These are phyloP conservation scores for Macrobrachium rosenbergii DNA, from an alignment of 1,140 invertebrate genomes.

Conservation along the genomic window DNA sequence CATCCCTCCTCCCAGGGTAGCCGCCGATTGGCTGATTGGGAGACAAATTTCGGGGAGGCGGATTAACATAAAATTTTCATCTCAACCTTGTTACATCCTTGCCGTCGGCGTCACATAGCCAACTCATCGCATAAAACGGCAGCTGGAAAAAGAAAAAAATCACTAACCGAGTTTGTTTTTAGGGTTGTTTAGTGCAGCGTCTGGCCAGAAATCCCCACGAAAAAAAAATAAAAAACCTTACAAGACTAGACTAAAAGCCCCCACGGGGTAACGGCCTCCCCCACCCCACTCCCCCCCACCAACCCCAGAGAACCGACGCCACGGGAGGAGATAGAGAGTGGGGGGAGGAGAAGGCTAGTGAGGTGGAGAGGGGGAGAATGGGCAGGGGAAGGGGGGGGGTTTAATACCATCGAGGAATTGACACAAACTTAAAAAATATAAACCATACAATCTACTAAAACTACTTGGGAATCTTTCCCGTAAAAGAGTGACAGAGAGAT, in stretches of 20 bases:
- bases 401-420: neutral
- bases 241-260: neutral
- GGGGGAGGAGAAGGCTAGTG: neutral
- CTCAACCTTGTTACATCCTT: conserved; percentile 46
- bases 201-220: neutral
- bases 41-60: conserved; percentile 4
- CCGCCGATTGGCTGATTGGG: conserved; percentile 54
- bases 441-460: neutral
- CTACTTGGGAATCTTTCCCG: neutral
- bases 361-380: neutral
- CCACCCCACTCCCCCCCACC: neutral
- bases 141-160: conserved; percentile 20
- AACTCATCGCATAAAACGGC: conserved; percentile 35
- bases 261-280: neutral
- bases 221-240: conserved; percentile 22
- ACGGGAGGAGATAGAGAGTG: no score
- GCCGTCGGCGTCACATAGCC: conserved; percentile 44
- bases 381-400: conserved; percentile 6
- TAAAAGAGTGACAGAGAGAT: neutral
- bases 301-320: neutral
- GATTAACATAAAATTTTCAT: conserved; percentile 61
- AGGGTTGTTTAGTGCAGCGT: conserved; percentile 34
- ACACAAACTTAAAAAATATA: neutral
- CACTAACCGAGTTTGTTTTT: conserved; percentile 46
- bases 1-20: neutral